Conservation (phyloP, 2,113 vertebrate species). For the Dolichotis patagonum region DNA sequence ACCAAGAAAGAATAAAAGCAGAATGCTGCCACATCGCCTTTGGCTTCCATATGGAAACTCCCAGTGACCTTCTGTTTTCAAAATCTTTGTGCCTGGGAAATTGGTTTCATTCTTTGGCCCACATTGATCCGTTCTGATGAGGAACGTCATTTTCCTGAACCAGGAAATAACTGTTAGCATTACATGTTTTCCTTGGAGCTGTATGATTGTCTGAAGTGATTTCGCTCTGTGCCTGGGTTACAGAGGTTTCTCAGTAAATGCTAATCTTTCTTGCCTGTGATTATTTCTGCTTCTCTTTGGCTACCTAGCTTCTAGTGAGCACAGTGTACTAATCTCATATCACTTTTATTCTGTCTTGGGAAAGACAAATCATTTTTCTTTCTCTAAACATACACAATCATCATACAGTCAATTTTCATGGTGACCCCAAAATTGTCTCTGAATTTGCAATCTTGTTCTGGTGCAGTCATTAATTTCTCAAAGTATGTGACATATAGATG, state of each 20-base stretch:
- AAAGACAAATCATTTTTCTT: background rate
- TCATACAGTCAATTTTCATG: background rate
- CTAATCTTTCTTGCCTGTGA: background rate
- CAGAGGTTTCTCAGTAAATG: background rate
- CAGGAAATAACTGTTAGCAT: background rate
- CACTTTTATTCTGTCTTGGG: background rate
- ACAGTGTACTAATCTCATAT: background rate
- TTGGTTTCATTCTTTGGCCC: background rate
- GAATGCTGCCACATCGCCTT: background rate
- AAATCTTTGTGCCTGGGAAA: background rate
- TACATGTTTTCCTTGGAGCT: background rate
- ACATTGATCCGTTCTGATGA: background rate
- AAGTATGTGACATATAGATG: background rate
- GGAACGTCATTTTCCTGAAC: background rate
- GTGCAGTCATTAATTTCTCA: background rate
- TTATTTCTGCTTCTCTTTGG: background rate
- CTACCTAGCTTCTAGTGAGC: background rate
- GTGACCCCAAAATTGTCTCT: background rate
- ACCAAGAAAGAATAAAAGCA: background rate
- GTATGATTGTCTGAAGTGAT: background rate
- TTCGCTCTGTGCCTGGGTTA: background rate
- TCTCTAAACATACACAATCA: background rate
- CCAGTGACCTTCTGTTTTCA: background rate
- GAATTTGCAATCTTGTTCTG: background rate
- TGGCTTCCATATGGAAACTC: background rate